Evolutionary conservation across 2,113 vertebrate species (phyloP).

Genomic region (Turnix velox): DNA sequence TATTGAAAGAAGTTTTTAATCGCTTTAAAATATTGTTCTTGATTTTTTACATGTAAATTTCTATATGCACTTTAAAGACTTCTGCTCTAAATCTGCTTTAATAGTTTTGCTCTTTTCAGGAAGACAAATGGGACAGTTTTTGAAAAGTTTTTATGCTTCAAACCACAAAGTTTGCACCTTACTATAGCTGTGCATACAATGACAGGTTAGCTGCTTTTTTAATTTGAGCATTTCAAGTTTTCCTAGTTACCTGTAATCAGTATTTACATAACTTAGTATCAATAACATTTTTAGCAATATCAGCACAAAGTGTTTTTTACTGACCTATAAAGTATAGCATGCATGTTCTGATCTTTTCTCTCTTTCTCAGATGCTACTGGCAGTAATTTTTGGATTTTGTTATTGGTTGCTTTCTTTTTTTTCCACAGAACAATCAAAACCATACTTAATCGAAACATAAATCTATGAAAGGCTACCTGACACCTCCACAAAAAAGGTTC

Average conservation of each 20-base stretch:
- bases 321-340: not conserved
- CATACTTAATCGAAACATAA: not conserved
- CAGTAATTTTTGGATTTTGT: not conserved
- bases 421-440: not conserved
- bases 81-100: not conserved
- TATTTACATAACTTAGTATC: not conserved
- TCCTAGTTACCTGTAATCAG: not conserved
- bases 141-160: not conserved
- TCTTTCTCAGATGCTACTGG: not conserved
- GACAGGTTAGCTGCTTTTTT: not conserved
- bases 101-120: conserved; percentile 8
- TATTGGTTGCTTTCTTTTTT: not conserved
- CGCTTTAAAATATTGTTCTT: too few relatives aligned
- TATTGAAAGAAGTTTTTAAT: not conserved
- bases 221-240: not conserved
- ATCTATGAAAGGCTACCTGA: not conserved
- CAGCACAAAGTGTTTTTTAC: not conserved
- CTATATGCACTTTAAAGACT: not conserved
- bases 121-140: not conserved
- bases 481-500: not conserved
- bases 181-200: not conserved
- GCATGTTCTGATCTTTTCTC: not conserved
- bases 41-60: conserved; percentile 2
- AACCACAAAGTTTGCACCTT: not conserved
- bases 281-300: not conserved